A percentile compares a stretch with the other conserved stretches of the same genome.
Conservation (phyloP, 2,888 invertebrate genomes). For the Chrysolina haemoptera region DNA sequence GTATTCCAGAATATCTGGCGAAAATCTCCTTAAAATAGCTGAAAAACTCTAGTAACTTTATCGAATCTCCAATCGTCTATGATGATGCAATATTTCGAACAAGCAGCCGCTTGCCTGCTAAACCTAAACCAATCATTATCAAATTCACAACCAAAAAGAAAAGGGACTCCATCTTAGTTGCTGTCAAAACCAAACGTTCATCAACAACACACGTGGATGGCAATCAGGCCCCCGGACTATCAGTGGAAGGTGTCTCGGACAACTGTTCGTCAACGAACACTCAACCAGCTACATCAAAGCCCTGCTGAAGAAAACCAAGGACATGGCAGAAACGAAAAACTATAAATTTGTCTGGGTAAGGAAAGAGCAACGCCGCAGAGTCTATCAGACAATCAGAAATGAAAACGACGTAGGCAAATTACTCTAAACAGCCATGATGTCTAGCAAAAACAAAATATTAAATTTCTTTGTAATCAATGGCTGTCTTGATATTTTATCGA, state of each 20-base stretch:
- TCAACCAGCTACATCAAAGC: slow-evolving; percentile 17
- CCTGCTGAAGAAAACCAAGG: slow-evolving; percentile 17
- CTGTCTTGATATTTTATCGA: slow-evolving; percentile 8
- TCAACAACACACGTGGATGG: too few relatives aligned
- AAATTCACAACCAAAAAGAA: slow-evolving; percentile 17
- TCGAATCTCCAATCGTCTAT: slow-evolving; percentile 2
- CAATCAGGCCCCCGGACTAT: too few relatives aligned
- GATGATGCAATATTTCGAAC: slow-evolving; percentile 18
- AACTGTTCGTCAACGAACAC: slow-evolving; percentile 14
- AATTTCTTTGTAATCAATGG: slow-evolving; percentile 17
- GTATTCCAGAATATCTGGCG: background rate
- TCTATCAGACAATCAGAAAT: too few relatives aligned
- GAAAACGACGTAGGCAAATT: too few relatives aligned
- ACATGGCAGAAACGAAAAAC: slow-evolving; percentile 8
- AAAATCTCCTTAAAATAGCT: slow-evolving; percentile 19
- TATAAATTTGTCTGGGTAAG: background rate
- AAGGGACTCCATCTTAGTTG: slow-evolving; percentile 14
- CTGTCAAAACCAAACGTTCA: slow-evolving; percentile 10
- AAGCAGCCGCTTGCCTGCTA: slow-evolving; percentile 7
- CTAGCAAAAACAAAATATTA: background rate
- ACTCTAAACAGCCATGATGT: too few relatives aligned
- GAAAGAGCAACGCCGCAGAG: slow-evolving; percentile 3
- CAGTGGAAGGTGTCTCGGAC: too few relatives aligned
- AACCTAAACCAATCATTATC: slow-evolving; percentile 20
- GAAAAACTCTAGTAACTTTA: slow-evolving; percentile 9